Base-by-base conservation (phyloP, 2,888 invertebrate genomes). In the Mythimna ferrago region DNA sequence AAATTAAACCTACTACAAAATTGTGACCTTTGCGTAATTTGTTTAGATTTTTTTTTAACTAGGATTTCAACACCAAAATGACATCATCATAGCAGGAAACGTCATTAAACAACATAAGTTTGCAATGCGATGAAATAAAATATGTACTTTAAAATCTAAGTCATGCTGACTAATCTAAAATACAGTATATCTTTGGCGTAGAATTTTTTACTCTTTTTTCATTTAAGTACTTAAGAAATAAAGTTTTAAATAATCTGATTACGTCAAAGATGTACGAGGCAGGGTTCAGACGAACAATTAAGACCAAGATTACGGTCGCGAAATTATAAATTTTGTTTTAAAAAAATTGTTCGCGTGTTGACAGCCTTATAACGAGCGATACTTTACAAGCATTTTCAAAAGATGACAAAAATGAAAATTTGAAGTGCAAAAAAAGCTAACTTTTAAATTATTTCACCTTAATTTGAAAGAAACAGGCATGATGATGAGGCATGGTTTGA, bases 131-230 rank as follows among this genome's bases (percentile, higher is more conserved):
- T 61, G 67, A 57, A 64, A 35, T 53, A 53, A 35, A 16, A 41
- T 19, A 21, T 53, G 19, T 21, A 63, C 21, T 26, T 41, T 35
- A 26, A 71, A 58, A 72, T 48, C 32, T 72, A 73, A 65, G 38
- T 83, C 80, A 81, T 81, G 80, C 80, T 80, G 58, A 60, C 11
- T 64, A 68, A 48, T 6, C 26, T 57, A 57, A 66, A 62, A 44
- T 48, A 73, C 2, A 21, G 44, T 76, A 48, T 14, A 48, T 61
- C 64, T 54, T 26, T 76, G 77, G 58, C 78, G 73, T 35, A 64
- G 2, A 14, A 26, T 26, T 26, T 26, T 26, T 26, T 26, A 26
- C 26, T 6, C 1, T 4, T 48, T 48, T 11, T 21, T 3, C 10
- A 16, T 21, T 5, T 38, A 10, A 66, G 16, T 0, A 26, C 26